phyloP scores from a whole-genome alignment of 2,888 invertebrate genomes.

The Ischnura elegans region DNA sequence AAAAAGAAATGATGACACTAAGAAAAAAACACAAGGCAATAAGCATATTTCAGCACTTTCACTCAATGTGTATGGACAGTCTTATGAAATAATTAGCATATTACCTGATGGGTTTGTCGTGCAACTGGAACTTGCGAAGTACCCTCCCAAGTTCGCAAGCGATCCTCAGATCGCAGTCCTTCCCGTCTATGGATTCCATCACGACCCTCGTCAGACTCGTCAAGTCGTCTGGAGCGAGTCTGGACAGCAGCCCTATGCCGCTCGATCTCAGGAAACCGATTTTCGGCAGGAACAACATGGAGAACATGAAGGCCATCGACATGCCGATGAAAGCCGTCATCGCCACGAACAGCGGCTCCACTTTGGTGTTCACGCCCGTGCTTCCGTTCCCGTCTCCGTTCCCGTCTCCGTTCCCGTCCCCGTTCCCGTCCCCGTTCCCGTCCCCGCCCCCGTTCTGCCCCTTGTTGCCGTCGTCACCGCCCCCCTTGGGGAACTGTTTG shows the following conservation, averaged over 20 bases:
- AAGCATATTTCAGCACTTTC: too few species aligned
- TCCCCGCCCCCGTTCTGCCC: background rate
- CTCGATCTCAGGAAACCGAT: conserved; percentile 14
- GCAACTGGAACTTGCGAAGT: conserved; percentile 73
- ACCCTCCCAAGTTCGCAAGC: conserved; percentile 78
- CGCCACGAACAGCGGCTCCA: conserved; percentile 56
- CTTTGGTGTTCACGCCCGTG: background rate
- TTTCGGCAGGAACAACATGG: conserved; percentile 39
- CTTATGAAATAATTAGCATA: too few species aligned
- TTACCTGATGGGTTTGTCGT: conserved; percentile 74
- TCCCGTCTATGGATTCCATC: conserved; percentile 78
- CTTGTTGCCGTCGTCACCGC: background rate
- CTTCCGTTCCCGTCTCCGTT: conserved; percentile 36
- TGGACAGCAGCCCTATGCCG: conserved; percentile 23
- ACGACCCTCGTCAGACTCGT: conserved; percentile 77
- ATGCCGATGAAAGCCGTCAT: conserved; percentile 47
- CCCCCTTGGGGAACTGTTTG: conserved; percentile 41
- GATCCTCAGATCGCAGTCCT: conserved; percentile 78
- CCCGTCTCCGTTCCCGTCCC: conserved; percentile 33
- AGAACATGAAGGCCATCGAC: conserved; percentile 47
- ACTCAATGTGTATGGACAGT: too few species aligned
- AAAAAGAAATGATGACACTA: too few species aligned
- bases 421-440: conserved; percentile 45
- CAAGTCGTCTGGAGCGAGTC: conserved; percentile 75
- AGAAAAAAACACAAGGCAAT: too few species aligned